Conservation (phyloP, 2,797 vertebrate genomes). For the Clamator glandarius region DNA sequence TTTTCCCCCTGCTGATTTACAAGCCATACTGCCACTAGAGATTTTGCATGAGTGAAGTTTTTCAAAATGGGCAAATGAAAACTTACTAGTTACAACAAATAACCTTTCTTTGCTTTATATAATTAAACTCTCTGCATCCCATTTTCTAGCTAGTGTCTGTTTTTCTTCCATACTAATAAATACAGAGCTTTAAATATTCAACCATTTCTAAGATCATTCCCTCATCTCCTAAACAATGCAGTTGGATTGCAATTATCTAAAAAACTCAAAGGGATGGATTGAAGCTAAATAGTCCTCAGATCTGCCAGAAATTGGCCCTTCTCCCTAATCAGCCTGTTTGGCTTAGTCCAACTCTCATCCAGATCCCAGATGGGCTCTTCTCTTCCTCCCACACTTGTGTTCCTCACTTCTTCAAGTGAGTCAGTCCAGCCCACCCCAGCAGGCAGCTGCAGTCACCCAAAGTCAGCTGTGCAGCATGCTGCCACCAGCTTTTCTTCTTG, state of each 20-base stretch:
- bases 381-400: conserved; percentile 49
- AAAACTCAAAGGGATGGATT: background rate
- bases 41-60: background rate
- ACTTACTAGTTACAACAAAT: background rate
- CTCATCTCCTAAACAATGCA: background rate
- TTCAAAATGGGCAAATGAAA: background rate
- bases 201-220: background rate
- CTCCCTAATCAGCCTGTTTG: background rate
- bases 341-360: background rate
- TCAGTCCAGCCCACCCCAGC: conserved; percentile 60
- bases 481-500: conserved; percentile 39
- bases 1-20: background rate
- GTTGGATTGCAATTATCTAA: background rate
- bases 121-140: background rate
- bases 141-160: background rate
- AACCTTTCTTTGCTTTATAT: background rate
- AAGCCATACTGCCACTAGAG: background rate
- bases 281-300: background rate
- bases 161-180: conserved; percentile 11
- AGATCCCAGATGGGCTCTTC: conserved; percentile 57
- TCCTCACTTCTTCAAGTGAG: conserved; percentile 49
- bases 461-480: conserved; percentile 43
- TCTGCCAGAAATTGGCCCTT: background rate
- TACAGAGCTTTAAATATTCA: conserved; percentile 11
- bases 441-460: conserved; percentile 47